phyloP scores from a whole-genome alignment of 2,113 vertebrate species.

The Eidolon helvum region DNA sequence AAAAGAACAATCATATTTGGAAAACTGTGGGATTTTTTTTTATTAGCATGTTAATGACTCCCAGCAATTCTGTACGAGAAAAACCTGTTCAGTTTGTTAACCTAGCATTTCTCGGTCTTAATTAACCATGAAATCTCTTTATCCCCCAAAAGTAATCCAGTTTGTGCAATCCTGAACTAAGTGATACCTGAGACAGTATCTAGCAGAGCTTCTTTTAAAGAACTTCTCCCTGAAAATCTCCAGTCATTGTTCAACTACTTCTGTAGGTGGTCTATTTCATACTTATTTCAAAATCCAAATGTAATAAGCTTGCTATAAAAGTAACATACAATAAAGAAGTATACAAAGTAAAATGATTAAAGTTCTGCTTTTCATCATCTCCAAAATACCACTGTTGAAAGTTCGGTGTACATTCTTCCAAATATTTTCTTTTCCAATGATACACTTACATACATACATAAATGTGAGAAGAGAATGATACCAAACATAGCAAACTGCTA shows the following conservation, averaged over 20 bases:
- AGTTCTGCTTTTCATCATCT: neutral
- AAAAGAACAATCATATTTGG: neutral
- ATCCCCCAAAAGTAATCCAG: neutral
- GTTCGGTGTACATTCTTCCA: neutral
- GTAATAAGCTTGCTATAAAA: neutral
- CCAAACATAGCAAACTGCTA: neutral
- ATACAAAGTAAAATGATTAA: neutral
- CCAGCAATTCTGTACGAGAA: neutral
- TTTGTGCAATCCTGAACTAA: neutral
- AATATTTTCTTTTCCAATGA: neutral
- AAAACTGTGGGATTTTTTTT: neutral
- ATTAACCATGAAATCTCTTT: neutral
- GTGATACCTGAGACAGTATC: neutral
- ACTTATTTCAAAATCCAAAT: neutral
- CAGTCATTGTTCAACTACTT: neutral
- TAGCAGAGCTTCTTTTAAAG: neutral
- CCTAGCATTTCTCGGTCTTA: neutral
- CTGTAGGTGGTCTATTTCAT: neutral
- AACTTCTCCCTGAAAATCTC: neutral
- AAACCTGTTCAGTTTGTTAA: neutral
- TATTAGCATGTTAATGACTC: neutral
- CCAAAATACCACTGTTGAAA: neutral
- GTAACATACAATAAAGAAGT: neutral
- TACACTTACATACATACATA: neutral
- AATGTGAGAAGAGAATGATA: neutral